Evolutionary conservation across 2,797 vertebrate genomes (phyloP), one percentile per base, ranked within the genome.

Genomic region (Danio kyathit): DNA sequence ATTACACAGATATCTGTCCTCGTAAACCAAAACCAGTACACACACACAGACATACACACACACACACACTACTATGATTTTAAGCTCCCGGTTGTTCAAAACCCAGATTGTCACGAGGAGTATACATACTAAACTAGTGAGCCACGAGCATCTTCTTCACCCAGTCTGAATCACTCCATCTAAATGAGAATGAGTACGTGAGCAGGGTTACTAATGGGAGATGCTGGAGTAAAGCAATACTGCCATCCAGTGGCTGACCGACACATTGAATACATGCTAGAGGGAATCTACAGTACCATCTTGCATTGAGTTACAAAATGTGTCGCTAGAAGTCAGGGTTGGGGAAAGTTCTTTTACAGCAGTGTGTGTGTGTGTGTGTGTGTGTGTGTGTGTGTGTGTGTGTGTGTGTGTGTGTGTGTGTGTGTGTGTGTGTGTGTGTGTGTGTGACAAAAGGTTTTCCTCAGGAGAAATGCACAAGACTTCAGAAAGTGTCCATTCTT

Each of bases 201-300:
- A 85, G 56, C 1, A 13, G 83, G 83, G 67, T 87, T 5, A 44
- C 10, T 80, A 78, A 87, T 74, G 75, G 52, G 7, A 13, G 72
- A 65, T 0, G 2, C n/a, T 40, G 46, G 12, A 7, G 52, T 85
- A 73, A 67, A 79, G 65, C 83, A 83, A 85, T 74, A 72, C 84
- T 89, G 86, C 86, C 90, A 75, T 82, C 88, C 69, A 84, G 87
- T 88, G 88, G 82, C 17, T 44, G 10, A 7, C 5, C 3, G 8
- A 76, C n/a, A 69, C 21, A 51, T 51, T 3, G 13, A 49, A 38
- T 1, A 19, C 44, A 21, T 16, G 12, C 14, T 17, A n/a, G 19
- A 48, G 64, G 1, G 11, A 43, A 52, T 7, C 29, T 12, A 11
- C 29, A 5, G 44, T 8, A 56, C 13, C 4, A 7, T 19, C 43